Conservation (phyloP, 1,140 invertebrate genomes). For the Trichoplusia ni region DNA sequence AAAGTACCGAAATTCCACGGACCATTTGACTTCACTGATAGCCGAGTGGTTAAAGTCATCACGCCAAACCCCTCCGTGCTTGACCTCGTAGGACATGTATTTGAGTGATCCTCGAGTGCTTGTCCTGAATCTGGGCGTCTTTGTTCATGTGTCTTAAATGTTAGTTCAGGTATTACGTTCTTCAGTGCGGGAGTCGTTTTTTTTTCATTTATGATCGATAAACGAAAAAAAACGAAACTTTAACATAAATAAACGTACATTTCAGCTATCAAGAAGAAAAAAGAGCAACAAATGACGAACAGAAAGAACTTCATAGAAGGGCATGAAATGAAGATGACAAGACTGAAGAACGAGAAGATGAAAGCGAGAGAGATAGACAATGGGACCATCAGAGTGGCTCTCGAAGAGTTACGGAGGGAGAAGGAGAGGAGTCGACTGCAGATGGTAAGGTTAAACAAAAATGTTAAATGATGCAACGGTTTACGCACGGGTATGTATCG, state of each 20-base stretch:
- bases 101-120: no score
- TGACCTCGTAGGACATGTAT: no score
- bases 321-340: slow-evolving; percentile 52
- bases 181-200: no score
- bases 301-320: slow-evolving; percentile 63
- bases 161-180: no score
- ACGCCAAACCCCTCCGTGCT: no score
- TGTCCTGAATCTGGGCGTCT: no score
- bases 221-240: neutral
- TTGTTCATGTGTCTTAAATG: no score
- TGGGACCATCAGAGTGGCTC: slow-evolving; percentile 48
- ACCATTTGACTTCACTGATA: no score
- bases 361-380: slow-evolving; percentile 58
- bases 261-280: slow-evolving; percentile 66
- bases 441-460: slow-evolving; percentile 60
- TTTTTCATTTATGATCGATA: no score
- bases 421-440: slow-evolving; percentile 44
- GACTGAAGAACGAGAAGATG: slow-evolving; percentile 46
- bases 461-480: no score
- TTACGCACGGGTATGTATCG: neutral
- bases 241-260: slow-evolving; percentile 1
- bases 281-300: slow-evolving; percentile 59
- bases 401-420: slow-evolving; percentile 54
- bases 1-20: no score
- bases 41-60: no score